These are phyloP conservation scores for Spea hammondii DNA, from an alignment of 2,797 vertebrate species.

Conservation along the genomic window DNA sequence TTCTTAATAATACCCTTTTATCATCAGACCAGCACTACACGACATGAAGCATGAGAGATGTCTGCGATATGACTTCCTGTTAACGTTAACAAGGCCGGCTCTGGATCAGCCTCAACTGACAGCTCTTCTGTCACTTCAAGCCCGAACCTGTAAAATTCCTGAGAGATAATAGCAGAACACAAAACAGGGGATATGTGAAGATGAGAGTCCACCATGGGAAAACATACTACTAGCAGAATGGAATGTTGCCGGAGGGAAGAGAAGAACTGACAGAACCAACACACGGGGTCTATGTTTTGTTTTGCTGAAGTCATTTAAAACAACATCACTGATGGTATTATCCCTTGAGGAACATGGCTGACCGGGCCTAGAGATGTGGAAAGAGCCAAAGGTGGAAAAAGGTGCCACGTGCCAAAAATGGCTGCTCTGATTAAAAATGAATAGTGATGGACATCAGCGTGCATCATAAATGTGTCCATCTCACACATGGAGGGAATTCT, in stretches of 20 bases:
- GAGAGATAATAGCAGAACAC: slow-evolving; percentile 33
- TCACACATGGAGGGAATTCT: neutral
- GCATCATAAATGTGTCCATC: neutral
- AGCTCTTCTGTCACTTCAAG: slow-evolving; percentile 46
- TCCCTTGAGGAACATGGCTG: neutral
- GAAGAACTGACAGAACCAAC: slow-evolving; percentile 24
- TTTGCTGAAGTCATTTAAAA: slow-evolving; percentile 27
- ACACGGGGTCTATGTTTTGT: slow-evolving; percentile 25
- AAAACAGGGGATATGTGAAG: slow-evolving; percentile 18
- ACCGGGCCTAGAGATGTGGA: neutral
- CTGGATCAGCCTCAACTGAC: slow-evolving; percentile 32
- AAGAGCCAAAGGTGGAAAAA: neutral
- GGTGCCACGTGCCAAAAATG: neutral
- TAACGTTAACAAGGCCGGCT: slow-evolving; percentile 40
- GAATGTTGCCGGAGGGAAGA: slow-evolving; percentile 31
- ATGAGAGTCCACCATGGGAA: slow-evolving; percentile 42
- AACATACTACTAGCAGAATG: slow-evolving; percentile 17
- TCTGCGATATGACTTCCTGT: slow-evolving; percentile 39
- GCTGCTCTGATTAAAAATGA: neutral
- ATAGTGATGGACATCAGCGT: no score
- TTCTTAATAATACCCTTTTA: slow-evolving; percentile 47
- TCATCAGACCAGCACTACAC: slow-evolving; percentile 31
- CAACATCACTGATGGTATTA: slow-evolving; percentile 26
- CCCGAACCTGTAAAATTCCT: slow-evolving; percentile 43
- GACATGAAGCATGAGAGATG: slow-evolving; percentile 40